These are phyloP conservation scores for Rousettus leschenaultii DNA, from an alignment of 2,113 vertebrate species.

Conservation along the genomic window DNA sequence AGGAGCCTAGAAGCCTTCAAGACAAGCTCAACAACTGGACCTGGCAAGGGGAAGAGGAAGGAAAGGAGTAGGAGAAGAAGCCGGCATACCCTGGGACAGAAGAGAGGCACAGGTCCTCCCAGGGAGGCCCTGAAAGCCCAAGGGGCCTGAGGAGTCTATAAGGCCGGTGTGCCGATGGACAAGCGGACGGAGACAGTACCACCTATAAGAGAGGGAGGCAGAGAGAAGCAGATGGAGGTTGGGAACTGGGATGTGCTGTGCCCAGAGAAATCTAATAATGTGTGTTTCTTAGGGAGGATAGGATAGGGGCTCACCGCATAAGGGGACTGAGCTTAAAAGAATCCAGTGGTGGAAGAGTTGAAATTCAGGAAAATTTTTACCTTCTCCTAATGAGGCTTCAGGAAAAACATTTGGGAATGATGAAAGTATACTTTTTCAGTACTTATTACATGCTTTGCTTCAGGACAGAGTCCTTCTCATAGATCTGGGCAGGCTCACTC, in stretches of 20 bases:
- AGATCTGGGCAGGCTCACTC: not conserved
- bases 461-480: not conserved
- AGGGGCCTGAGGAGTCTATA: not conserved
- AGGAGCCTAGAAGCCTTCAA: not conserved
- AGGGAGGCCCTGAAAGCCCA: not conserved
- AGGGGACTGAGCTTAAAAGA: not conserved
- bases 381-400: not conserved
- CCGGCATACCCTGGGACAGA: not conserved
- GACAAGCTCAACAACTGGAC: not conserved
- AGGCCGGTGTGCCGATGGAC: not conserved
- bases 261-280: not conserved
- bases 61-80: not conserved
- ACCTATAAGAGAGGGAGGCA: not conserved
- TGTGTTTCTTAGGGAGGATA: not conserved
- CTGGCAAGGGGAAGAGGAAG: not conserved
- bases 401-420: no score
- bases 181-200: not conserved
- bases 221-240: not conserved
- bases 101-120: not conserved
- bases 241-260: not conserved
- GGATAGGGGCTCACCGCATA: not conserved
- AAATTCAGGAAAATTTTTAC: not conserved
- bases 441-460: not conserved
- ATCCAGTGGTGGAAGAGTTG: not conserved
- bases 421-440: not conserved